Conservation (phyloP, 2,113 vertebrate species). For the Hippoglossus stenolepis region DNA sequence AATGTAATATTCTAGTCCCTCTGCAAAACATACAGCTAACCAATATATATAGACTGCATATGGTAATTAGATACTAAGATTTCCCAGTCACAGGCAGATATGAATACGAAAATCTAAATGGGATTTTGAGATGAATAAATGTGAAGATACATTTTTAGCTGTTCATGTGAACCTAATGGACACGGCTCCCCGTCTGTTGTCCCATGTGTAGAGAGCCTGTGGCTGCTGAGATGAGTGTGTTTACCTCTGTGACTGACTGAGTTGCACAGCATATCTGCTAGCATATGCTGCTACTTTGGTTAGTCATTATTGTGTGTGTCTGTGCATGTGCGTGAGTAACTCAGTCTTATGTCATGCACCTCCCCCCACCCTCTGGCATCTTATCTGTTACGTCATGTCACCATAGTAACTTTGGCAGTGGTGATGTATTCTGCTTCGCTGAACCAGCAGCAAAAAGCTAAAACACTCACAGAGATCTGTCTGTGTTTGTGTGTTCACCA, state of each 20-base stretch:
- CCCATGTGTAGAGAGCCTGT: too few relatives aligned
- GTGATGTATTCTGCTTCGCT: conserved; percentile 66
- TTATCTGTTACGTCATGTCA: conserved; percentile 67
- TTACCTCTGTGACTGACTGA: not conserved
- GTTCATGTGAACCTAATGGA: too few relatives aligned
- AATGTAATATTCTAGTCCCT: too few relatives aligned
- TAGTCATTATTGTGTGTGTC: conserved; percentile 1
- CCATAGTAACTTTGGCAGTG: conserved; percentile 65
- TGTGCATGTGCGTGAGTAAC: conserved; percentile 18
- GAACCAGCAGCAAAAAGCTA: conserved; percentile 41
- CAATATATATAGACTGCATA: too few relatives aligned
- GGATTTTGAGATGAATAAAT: too few relatives aligned
- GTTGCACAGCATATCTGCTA: not conserved
- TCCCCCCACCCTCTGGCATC: conserved; percentile 17
- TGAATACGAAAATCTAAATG: too few relatives aligned
- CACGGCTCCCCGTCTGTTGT: too few relatives aligned
- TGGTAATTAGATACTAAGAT: too few relatives aligned
- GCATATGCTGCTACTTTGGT: conserved; percentile 15
- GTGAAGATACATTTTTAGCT: too few relatives aligned
- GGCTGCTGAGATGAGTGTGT: not conserved
- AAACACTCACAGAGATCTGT: conserved; percentile 22
- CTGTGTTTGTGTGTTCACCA: conserved; percentile 5
- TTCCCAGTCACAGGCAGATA: too few relatives aligned
- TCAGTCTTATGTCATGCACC: conserved; percentile 55
- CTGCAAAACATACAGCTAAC: too few relatives aligned